Evolutionary conservation across 2,888 invertebrate species (phyloP).

Genomic region (Ormyrus nitidulus): DNA sequence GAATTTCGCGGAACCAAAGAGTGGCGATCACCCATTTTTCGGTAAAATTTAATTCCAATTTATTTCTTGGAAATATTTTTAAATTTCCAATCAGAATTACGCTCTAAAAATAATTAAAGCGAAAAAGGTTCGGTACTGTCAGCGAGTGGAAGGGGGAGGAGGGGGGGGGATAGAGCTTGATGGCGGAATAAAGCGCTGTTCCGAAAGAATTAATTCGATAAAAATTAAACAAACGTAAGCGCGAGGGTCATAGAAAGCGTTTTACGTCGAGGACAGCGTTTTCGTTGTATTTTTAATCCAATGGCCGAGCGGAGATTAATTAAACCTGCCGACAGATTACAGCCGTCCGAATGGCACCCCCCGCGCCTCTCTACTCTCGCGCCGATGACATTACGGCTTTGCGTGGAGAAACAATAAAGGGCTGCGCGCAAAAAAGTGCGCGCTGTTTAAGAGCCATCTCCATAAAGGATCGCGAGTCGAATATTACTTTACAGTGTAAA

Average conservation of each 20-base stretch:
- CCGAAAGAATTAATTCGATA: slow-evolving; percentile 48
- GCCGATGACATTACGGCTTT: slow-evolving; percentile 70
- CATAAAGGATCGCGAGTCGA: too few species aligned
- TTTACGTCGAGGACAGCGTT: slow-evolving; percentile 45
- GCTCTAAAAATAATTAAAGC: slow-evolving; percentile 36
- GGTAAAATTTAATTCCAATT: slow-evolving; percentile 24
- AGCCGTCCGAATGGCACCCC: slow-evolving; percentile 60
- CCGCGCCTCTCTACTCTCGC: slow-evolving; percentile 55
- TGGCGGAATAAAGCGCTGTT: slow-evolving; percentile 24
- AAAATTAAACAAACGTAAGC: slow-evolving; percentile 51
- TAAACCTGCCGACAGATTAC: slow-evolving; percentile 71
- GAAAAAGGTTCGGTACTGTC: background rate
- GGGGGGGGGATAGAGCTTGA: background rate
- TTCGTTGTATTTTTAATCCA: slow-evolving; percentile 52
- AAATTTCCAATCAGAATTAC: slow-evolving; percentile 36
- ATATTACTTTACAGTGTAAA: too few species aligned
- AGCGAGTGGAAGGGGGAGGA: too few species aligned
- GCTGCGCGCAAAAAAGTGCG: background rate
- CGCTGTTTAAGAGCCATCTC: too few species aligned
- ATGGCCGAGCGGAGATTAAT: slow-evolving; percentile 67
- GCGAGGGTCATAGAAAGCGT: slow-evolving; percentile 23
- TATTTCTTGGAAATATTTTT: slow-evolving; percentile 8
- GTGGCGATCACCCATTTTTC: background rate
- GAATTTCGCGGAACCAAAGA: too few species aligned
- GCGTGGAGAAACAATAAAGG: slow-evolving; percentile 60